These are phyloP conservation scores for Aphidoletes aphidimyza DNA, from an alignment of 2,888 invertebrate species.

Conservation along the genomic window DNA sequence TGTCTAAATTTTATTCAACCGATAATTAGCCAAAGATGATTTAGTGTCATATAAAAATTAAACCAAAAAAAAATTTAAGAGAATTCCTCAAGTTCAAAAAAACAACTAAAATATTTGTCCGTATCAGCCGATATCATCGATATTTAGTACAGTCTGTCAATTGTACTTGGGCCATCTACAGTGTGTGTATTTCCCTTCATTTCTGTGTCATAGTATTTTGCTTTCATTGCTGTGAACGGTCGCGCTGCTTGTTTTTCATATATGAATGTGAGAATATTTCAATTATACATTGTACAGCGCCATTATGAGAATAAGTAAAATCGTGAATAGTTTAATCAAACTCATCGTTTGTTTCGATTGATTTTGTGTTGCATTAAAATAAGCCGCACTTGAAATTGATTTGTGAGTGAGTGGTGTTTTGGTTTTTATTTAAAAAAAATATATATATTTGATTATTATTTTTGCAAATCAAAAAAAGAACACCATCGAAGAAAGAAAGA, in stretches of 20 bases:
- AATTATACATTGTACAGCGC: constrained; percentile 50
- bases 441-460: not conserved
- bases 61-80: no score
- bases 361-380: not conserved
- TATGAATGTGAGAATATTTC: constrained; percentile 41
- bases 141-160: not conserved
- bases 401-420: not conserved
- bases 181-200: constrained; percentile 11
- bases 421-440: not conserved
- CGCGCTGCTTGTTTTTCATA: constrained; percentile 51
- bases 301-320: constrained; percentile 51
- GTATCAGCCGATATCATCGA: no score
- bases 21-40: no score
- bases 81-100: no score
- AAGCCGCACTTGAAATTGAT: not conserved
- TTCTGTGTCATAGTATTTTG: constrained; percentile 3
- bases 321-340: constrained; percentile 3
- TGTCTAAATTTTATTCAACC: no score
- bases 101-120: no score
- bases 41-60: no score
- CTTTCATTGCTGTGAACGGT: constrained; percentile 14
- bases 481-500: not conserved
- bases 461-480: no score
- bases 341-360: not conserved
- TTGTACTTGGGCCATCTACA: not conserved